Evolutionary conservation across 2,797 vertebrate species (phyloP).

Genomic region (Nasua narica): DNA sequence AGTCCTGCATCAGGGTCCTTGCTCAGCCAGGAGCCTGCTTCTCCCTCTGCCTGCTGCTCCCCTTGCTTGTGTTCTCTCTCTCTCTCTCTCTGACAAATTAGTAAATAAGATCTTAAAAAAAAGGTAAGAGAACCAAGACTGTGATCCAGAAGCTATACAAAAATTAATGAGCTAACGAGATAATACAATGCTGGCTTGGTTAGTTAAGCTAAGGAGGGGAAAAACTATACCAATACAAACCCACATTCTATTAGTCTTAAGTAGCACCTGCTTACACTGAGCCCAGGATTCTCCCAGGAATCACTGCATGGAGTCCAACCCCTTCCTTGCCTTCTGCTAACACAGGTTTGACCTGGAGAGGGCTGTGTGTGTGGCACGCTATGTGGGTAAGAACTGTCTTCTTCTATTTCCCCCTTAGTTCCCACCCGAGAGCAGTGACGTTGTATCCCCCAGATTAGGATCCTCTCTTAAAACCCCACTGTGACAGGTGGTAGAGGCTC

Average conservation of each 20-base stretch:
- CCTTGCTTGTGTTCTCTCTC: too few species aligned
- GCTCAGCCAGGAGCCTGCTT: too few species aligned
- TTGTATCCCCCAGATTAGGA: neutral
- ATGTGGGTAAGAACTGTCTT: neutral
- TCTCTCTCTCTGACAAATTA: too few species aligned
- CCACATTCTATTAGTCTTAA: neutral
- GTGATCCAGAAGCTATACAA: neutral
- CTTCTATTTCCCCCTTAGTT: neutral
- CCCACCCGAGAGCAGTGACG: neutral
- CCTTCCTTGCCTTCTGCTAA: neutral
- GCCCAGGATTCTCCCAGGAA: neutral
- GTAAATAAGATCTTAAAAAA: too few species aligned
- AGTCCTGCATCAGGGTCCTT: too few species aligned
- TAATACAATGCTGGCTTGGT: neutral
- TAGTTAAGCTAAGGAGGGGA: neutral
- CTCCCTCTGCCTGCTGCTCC: too few species aligned
- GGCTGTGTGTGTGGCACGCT: neutral
- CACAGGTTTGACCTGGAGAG: neutral
- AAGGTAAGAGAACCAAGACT: neutral
- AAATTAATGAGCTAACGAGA: neutral
- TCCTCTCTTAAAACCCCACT: neutral
- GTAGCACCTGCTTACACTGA: neutral
- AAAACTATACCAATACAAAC: neutral
- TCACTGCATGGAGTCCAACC: neutral
- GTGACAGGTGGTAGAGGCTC: neutral